Evolutionary conservation across 2,113 vertebrate species (phyloP).

Genomic region (Forbesichthys papilliferus): DNA sequence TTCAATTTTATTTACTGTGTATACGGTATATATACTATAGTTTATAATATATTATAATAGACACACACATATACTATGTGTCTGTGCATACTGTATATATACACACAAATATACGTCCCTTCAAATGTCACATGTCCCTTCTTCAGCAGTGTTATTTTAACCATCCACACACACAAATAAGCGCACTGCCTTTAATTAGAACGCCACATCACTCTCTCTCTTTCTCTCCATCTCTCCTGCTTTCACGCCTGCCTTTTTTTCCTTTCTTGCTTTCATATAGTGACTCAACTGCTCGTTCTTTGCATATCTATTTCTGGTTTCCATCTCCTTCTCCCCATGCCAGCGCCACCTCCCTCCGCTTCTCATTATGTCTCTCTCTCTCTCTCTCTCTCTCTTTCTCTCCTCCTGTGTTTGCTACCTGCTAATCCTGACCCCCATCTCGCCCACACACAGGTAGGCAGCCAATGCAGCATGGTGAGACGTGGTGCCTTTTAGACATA

Average conservation of each 20-base stretch:
- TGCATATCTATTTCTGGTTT: constrained; percentile 80
- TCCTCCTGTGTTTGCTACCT: constrained; percentile 30
- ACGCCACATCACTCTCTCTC: not conserved
- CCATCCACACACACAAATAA: not conserved
- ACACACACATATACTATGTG: no score
- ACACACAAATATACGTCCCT: no score
- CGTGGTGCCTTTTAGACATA: constrained; percentile 5
- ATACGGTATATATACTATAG: no score
- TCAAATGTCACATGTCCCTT: no score
- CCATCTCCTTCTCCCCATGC: constrained; percentile 72
- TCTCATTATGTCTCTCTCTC: constrained; percentile 74
- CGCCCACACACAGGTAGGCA: constrained; percentile 56
- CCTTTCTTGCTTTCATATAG: constrained; percentile 68
- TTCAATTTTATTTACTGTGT: no score
- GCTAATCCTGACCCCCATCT: constrained; percentile 60
- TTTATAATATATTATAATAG: no score
- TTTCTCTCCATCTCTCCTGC: not conserved
- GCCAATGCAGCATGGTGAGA: no score
- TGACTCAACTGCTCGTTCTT: constrained; percentile 79
- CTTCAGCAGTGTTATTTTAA: no score
- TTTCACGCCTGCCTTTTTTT: constrained; percentile 47
- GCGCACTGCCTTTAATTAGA: not conserved
- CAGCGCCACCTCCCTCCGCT: constrained; percentile 74
- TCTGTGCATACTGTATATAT: no score
- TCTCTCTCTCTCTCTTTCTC: constrained; percentile 40